Percentiles rank a stretch among this genome's conserved stretches.
Evolutionary conservation across 1,140 invertebrate genomes (phyloP).

Genomic region (Gonatopus flavifemur): DNA sequence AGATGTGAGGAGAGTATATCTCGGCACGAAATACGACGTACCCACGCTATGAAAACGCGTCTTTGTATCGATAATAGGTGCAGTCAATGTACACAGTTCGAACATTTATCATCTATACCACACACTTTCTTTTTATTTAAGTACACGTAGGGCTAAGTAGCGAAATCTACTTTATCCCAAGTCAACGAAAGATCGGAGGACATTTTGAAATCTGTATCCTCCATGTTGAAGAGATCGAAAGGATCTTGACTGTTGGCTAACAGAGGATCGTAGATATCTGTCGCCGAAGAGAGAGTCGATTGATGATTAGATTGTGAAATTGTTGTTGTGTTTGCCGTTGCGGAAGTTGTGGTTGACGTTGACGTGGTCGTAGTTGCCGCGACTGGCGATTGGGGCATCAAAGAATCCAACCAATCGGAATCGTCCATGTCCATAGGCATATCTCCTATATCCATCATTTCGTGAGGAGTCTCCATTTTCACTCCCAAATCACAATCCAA

Average conservation of each 20-base stretch:
- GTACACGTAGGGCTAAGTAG: conserved; percentile 59
- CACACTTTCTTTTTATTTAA: too few relatives aligned
- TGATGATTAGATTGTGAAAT: conserved; percentile 27
- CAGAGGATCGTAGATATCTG: conserved; percentile 65
- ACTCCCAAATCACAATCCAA: conserved; percentile 58
- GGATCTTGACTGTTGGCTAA: conserved; percentile 66
- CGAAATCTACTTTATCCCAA: conserved; percentile 69
- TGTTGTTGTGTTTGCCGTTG: conserved; percentile 27
- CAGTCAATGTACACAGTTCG: too few relatives aligned
- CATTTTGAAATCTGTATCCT: conserved; percentile 68
- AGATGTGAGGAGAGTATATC: too few relatives aligned
- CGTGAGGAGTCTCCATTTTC: conserved; percentile 48
- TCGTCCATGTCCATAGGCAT: conserved; percentile 73
- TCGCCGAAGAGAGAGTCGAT: conserved; percentile 39
- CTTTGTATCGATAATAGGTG: too few relatives aligned
- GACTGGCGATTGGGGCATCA: conserved; percentile 58
- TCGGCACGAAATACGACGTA: too few relatives aligned
- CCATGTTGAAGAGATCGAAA: conserved; percentile 72
- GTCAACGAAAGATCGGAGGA: conserved; percentile 59
- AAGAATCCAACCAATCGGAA: conserved; percentile 71
- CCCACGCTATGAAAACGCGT: too few relatives aligned
- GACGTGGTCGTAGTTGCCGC: conserved; percentile 34
- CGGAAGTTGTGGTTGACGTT: too few relatives aligned
- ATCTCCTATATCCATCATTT: conserved; percentile 56
- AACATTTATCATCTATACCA: too few relatives aligned